These are phyloP conservation scores for Heliconius eleuchia DNA, from an alignment of 1,140 invertebrate species.

Conservation along the genomic window DNA sequence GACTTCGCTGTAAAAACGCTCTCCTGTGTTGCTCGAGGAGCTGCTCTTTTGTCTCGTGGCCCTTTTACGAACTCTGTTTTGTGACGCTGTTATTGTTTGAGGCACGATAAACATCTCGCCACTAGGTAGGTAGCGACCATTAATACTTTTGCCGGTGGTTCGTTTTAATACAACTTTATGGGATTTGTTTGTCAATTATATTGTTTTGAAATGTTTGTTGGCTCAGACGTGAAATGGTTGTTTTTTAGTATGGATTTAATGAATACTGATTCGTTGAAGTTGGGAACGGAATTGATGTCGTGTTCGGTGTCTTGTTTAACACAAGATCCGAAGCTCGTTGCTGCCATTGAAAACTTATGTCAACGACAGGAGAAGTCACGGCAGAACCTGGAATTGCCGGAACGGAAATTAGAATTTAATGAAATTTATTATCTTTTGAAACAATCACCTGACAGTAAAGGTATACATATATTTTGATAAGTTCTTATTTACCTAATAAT, in stretches of 20 bases:
- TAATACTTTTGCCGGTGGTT: conserved; percentile 70
- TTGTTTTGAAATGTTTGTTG: conserved; percentile 52
- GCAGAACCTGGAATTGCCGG: conserved; percentile 49
- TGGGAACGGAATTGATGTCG: conserved; percentile 51
- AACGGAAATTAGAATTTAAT: conserved; percentile 59
- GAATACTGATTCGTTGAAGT: conserved; percentile 57
- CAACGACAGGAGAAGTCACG: conserved; percentile 24
- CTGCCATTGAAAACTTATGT: conserved; percentile 65
- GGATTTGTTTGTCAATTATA: conserved; percentile 70
- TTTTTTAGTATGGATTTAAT: conserved; percentile 68
- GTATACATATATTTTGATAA: conserved; percentile 20
- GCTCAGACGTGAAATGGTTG: conserved; percentile 47
- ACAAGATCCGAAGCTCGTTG: conserved; percentile 60
- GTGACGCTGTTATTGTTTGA: conserved; percentile 80
- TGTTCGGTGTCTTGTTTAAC: conserved; percentile 48
- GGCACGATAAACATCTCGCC: conserved; percentile 79
- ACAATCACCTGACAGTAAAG: conserved; percentile 32
- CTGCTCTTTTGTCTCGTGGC: conserved; percentile 74
- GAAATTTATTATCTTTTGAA: conserved; percentile 65
- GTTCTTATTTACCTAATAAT: not conserved
- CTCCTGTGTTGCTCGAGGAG: conserved; percentile 45
- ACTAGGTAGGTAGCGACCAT: conserved; percentile 78
- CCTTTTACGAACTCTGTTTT: conserved; percentile 79
- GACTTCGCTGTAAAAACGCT: conserved; percentile 74
- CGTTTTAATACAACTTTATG: conserved; percentile 68